Evolutionary conservation across 1,140 invertebrate species (phyloP).

Genomic region (Lepidurus packardi): DNA sequence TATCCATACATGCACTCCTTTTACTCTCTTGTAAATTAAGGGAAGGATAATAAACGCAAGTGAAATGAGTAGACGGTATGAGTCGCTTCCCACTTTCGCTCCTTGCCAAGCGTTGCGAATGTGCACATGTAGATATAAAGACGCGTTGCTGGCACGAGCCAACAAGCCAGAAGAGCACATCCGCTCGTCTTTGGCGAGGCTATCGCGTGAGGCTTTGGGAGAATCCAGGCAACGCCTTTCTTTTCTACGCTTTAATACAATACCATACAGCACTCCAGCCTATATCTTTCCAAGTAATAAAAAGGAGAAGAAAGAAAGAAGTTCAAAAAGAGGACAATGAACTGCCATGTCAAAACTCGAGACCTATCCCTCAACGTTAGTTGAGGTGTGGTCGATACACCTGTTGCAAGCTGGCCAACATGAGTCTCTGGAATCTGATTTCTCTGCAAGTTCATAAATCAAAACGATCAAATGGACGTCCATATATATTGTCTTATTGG

Average conservation of each 20-base stretch:
- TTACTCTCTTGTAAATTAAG: too few species aligned
- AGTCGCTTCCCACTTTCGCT: not conserved
- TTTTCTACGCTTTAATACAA: constrained; percentile 7
- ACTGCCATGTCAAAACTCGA: not conserved
- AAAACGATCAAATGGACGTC: too few species aligned
- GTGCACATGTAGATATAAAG: not conserved
- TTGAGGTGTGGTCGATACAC: too few species aligned
- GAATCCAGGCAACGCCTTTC: not conserved
- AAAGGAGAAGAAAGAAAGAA: not conserved
- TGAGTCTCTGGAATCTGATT: too few species aligned
- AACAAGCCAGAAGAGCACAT: not conserved
- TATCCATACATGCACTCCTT: too few species aligned
- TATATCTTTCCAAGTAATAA: not conserved
- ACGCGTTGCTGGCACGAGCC: not conserved
- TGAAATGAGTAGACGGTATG: not conserved
- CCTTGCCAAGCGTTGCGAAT: not conserved
- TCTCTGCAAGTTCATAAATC: too few species aligned
- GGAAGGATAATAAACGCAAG: too few species aligned
- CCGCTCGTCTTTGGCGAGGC: not conserved
- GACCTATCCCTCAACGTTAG: too few species aligned
- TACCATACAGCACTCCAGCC: not conserved
- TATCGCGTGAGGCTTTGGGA: not conserved
- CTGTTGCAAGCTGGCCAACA: too few species aligned
- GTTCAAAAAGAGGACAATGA: not conserved
- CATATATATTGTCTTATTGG: too few species aligned